phyloP scores from a whole-genome alignment of 2,797 vertebrate species.

The Xenentodon cancila region DNA sequence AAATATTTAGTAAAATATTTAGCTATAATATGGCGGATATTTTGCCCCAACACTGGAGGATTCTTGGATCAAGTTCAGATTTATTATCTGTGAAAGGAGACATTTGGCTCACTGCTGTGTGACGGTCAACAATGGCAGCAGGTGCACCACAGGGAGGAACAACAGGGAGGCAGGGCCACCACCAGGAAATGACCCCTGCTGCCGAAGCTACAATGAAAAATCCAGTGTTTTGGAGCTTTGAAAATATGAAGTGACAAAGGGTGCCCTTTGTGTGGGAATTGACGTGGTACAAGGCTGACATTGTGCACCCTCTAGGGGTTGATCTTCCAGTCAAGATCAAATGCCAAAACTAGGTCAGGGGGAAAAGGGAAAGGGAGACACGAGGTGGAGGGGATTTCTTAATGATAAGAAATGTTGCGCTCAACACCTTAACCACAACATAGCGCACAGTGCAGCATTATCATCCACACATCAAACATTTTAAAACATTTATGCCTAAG shows the following conservation, averaged over 20 bases:
- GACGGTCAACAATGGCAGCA: slow-evolving; percentile 66
- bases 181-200: slow-evolving; percentile 73
- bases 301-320: slow-evolving; percentile 80
- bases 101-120: slow-evolving; percentile 50
- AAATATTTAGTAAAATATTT: too few species aligned
- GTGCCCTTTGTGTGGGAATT: slow-evolving; percentile 83
- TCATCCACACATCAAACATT: slow-evolving; percentile 16
- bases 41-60: not conserved
- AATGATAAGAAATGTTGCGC: slow-evolving; percentile 27
- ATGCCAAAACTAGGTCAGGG: slow-evolving; percentile 94
- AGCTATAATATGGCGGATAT: not conserved
- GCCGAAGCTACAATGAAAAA: slow-evolving; percentile 71
- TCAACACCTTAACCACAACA: slow-evolving; percentile 23
- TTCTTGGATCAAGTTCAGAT: slow-evolving; percentile 14
- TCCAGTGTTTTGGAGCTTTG: slow-evolving; percentile 72
- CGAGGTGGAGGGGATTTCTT: slow-evolving; percentile 5
- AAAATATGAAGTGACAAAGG: slow-evolving; percentile 86
- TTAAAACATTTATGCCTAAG: not conserved
- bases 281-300: slow-evolving; percentile 82
- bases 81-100: slow-evolving; percentile 38
- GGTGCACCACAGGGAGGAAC: slow-evolving; percentile 61
- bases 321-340: slow-evolving; percentile 87
- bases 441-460: not conserved
- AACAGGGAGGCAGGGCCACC: slow-evolving; percentile 48
- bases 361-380: slow-evolving; percentile 58